Evolutionary conservation across 1,140 invertebrate species (phyloP).

Genomic region (Ridgeia piscesae): DNA sequence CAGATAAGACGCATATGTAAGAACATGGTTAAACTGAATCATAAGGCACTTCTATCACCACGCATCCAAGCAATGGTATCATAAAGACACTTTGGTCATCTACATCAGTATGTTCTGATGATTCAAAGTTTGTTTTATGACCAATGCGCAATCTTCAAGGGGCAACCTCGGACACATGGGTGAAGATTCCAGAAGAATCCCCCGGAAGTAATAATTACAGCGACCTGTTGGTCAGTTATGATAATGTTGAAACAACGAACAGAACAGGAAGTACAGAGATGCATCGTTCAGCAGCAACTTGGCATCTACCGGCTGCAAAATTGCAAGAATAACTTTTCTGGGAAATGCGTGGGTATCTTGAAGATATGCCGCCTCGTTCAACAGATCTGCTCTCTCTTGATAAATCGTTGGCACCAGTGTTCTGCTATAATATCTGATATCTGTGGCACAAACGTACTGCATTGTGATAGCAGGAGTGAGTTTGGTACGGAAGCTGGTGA

Average conservation of each 20-base stretch:
- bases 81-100: background rate
- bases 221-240: no score
- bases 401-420: background rate
- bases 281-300: background rate
- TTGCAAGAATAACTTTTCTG: background rate
- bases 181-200: background rate
- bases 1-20: background rate
- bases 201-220: background rate
- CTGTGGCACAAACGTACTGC: background rate
- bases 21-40: background rate
- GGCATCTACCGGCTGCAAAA: background rate
- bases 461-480: background rate
- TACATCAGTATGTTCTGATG: background rate
- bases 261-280: background rate
- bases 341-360: background rate
- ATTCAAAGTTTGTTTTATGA: background rate
- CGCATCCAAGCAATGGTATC: background rate
- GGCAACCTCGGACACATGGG: background rate
- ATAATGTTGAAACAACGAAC: background rate
- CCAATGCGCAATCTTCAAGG: background rate
- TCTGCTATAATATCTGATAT: constrained; percentile 1
- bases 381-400: background rate
- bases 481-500: background rate
- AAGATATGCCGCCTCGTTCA: background rate
- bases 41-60: no score